These are phyloP conservation scores for Coleophora flavipennella DNA, from an alignment of 2,888 invertebrate species.

Conservation along the genomic window DNA sequence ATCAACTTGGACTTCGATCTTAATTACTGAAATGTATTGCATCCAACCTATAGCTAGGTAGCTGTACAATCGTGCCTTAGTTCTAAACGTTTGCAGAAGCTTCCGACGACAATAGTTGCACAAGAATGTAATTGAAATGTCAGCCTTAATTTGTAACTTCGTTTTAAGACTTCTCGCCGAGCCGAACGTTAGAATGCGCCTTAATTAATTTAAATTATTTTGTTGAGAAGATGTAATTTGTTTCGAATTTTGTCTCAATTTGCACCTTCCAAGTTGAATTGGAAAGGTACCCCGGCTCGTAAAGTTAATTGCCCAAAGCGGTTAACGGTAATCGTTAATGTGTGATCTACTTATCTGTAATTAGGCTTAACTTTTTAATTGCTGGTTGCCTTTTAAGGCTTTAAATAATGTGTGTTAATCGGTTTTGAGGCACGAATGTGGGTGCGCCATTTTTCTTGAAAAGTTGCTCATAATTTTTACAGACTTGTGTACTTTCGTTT, in stretches of 20 bases:
- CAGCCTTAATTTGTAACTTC: conserved; percentile 56
- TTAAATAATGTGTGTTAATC: conserved; percentile 26
- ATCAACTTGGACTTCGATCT: conserved; percentile 31
- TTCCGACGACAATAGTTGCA: conserved; percentile 46
- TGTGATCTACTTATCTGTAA: conserved; percentile 39
- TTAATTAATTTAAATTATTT: conserved; percentile 46
- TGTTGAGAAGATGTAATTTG: conserved; percentile 31
- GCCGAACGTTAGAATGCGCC: conserved; percentile 33
- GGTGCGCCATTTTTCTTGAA: conserved; percentile 13
- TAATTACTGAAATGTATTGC: conserved; percentile 30
- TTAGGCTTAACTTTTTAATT: conserved; percentile 33
- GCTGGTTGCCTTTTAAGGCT: conserved; percentile 25
- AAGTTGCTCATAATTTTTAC: no score
- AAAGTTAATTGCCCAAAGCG: conserved; percentile 27
- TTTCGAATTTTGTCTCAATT: conserved; percentile 37
- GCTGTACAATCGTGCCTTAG: conserved; percentile 2
- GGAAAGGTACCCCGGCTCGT: conserved; percentile 24
- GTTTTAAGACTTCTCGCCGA: conserved; percentile 35
- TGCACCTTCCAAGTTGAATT: conserved; percentile 22
- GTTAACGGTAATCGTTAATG: conserved; percentile 7
- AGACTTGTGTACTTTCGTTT: neutral
- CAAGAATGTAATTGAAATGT: conserved; percentile 69
- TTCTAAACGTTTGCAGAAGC: conserved; percentile 14
- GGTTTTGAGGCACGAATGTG: conserved; percentile 17
- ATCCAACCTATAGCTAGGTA: neutral